Evolutionary conservation across 1,140 invertebrate species (phyloP).

Genomic region (Dinoponera quadriceps): DNA sequence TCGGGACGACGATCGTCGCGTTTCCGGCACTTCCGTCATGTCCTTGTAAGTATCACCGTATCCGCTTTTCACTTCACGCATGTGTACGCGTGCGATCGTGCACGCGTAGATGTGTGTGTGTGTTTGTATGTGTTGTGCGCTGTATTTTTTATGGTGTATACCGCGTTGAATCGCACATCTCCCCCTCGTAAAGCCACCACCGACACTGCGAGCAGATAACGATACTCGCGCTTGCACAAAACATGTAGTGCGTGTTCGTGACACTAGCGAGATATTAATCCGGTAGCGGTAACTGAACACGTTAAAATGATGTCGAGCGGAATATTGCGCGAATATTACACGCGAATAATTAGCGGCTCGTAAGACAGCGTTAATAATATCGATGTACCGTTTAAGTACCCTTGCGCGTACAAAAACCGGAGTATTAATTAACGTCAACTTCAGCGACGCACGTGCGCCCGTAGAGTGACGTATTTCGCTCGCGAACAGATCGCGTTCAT

Average conservation of each 20-base stretch:
- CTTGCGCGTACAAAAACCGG: neutral
- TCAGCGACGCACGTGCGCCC: neutral
- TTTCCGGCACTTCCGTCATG: conserved; percentile 87
- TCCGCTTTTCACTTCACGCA: neutral
- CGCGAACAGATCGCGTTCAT: conserved; percentile 1
- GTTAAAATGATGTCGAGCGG: neutral
- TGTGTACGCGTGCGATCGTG: too few species aligned
- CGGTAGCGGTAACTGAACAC: neutral
- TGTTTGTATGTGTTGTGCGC: conserved; percentile 24
- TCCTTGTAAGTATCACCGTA: conserved; percentile 86
- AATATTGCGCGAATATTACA: conserved; percentile 38
- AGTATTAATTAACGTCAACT: conserved; percentile 4
- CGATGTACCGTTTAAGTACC: neutral
- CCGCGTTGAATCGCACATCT: neutral
- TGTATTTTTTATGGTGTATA: conserved; percentile 25
- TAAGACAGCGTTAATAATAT: conserved; percentile 19
- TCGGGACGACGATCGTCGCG: conserved; percentile 86
- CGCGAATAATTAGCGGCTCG: neutral
- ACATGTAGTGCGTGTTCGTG: neutral
- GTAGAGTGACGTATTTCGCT: neutral
- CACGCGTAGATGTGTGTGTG: too few species aligned
- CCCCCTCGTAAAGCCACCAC: neutral
- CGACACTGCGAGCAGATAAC: neutral
- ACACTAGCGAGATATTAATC: conserved; percentile 36
- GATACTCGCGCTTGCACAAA: conserved; percentile 1